phyloP scores from a whole-genome alignment of 2,797 vertebrate species.

The Melanotaenia maccullochi region DNA sequence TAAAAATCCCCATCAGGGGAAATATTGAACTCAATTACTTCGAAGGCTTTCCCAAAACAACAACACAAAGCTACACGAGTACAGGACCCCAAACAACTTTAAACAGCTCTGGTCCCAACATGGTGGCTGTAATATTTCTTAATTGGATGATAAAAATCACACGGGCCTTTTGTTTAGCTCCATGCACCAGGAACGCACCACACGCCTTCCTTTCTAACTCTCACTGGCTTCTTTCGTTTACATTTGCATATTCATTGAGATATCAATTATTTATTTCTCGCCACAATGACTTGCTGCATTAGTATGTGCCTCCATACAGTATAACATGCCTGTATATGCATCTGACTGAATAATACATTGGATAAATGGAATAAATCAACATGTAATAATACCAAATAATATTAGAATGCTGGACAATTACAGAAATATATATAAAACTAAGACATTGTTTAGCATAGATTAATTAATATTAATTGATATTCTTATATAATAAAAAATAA shows the following conservation, averaged over 20 bases:
- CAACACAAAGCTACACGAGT: conserved; percentile 61
- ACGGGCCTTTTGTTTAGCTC: conserved; percentile 78
- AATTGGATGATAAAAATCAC: conserved; percentile 79
- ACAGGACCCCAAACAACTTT: conserved; percentile 68
- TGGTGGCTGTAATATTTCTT: conserved; percentile 78
- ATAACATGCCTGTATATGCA: conserved; percentile 62
- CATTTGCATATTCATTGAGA: conserved; percentile 88
- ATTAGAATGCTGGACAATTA: conserved; percentile 27
- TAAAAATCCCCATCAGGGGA: conserved; percentile 72
- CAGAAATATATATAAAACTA: conserved; percentile 1
- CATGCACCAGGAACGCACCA: conserved; percentile 44
- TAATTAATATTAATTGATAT: background rate
- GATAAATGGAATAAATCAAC: conserved; percentile 65
- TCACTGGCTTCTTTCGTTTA: conserved; percentile 42
- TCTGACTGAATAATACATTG: conserved; percentile 73
- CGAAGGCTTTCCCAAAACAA: conserved; percentile 74
- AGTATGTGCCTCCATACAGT: conserved; percentile 66
- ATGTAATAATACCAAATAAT: conserved; percentile 52
- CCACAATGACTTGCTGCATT: conserved; percentile 77
- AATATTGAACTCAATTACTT: conserved; percentile 75
- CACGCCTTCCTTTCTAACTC: conserved; percentile 38
- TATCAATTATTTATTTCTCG: conserved; percentile 86
- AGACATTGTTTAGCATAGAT: background rate
- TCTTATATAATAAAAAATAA: too few species aligned
- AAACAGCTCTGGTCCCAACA: conserved; percentile 73